These are phyloP conservation scores for Brachionus koreanus DNA, from an alignment of 1,140 invertebrate genomes.

Conservation along the genomic window DNA sequence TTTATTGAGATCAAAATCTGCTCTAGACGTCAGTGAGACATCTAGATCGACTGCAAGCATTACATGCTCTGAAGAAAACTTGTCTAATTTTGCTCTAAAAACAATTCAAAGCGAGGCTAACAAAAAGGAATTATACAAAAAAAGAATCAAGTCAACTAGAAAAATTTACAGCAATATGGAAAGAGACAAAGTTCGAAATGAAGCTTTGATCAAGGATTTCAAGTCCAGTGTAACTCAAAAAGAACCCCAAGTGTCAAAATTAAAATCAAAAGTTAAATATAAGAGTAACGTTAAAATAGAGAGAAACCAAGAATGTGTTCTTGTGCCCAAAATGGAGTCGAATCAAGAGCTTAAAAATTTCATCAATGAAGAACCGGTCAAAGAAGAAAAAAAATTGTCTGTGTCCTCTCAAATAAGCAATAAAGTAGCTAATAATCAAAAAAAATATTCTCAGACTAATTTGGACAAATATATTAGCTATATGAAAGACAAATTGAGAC, in stretches of 20 bases:
- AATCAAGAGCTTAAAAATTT: background rate
- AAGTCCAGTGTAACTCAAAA: background rate
- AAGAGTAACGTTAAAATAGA: background rate
- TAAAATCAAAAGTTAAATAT: background rate
- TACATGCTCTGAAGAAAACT: background rate
- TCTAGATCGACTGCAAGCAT: background rate
- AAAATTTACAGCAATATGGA: conserved; percentile 41
- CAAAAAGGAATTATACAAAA: conserved; percentile 8
- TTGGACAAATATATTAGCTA: background rate
- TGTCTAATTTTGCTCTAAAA: conserved; percentile 1
- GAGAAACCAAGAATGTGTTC: background rate
- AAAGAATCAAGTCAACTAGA: conserved; percentile 4
- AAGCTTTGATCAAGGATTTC: background rate
- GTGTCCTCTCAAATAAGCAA: background rate
- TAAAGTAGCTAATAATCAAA: background rate
- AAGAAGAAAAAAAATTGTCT: background rate
- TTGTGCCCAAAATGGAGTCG: background rate
- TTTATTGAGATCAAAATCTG: background rate
- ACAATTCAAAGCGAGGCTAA: background rate
- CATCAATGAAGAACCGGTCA: background rate
- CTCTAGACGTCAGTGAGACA: background rate
- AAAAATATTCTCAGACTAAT: background rate
- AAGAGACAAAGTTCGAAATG: conserved; percentile 5
- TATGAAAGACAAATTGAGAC: background rate
- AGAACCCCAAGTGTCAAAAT: background rate